phyloP scores from a whole-genome alignment of 2,113 vertebrate genomes.

The Mus spicilegus region DNA sequence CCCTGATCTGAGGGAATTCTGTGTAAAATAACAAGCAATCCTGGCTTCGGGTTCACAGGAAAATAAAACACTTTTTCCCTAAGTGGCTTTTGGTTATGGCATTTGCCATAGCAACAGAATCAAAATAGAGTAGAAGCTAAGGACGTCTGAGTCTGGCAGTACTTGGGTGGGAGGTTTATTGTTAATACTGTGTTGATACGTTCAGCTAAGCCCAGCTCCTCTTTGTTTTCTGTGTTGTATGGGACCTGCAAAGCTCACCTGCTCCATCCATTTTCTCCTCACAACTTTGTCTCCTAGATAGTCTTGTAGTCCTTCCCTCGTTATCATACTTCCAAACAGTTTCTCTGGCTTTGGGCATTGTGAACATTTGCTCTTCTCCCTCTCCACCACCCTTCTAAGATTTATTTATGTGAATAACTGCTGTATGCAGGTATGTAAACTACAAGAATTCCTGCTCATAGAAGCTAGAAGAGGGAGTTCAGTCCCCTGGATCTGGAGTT shows the following conservation, averaged over 20 bases:
- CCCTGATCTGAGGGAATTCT: background rate
- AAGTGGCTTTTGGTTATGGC: background rate
- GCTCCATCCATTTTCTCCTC: background rate
- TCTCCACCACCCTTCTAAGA: background rate
- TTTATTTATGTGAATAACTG: background rate
- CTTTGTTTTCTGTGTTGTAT: background rate
- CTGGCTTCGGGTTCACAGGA: background rate
- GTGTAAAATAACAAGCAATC: background rate
- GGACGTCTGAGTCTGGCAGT: background rate
- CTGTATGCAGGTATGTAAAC: background rate
- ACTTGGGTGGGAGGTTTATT: background rate
- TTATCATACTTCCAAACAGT: background rate
- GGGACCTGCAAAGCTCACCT: background rate
- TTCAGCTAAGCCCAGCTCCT: background rate
- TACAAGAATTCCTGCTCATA: background rate
- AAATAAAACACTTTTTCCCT: background rate
- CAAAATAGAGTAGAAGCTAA: background rate
- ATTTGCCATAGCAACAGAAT: background rate
- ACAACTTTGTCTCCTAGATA: background rate
- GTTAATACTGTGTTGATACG: background rate
- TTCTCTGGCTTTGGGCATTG: background rate
- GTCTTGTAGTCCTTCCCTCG: background rate
- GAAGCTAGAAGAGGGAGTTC: background rate
- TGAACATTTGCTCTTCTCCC: background rate
- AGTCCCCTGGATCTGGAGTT: background rate